Percentiles rank a stretch among this genome's conserved stretches.
phyloP scores from a whole-genome alignment of 2,888 invertebrate species.

The Carabus problematicus region DNA sequence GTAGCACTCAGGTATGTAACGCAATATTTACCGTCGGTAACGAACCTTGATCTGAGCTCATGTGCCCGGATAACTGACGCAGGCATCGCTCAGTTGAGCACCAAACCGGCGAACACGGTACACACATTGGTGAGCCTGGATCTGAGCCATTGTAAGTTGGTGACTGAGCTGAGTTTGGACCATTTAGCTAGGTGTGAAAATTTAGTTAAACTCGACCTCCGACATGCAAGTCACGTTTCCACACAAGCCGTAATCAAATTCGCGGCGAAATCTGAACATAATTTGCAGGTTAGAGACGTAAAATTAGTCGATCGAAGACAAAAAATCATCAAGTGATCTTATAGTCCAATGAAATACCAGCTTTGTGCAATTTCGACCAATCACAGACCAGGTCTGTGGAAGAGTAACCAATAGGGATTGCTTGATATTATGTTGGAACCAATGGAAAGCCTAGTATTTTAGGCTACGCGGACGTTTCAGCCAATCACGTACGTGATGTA shows the following conservation, averaged over 20 bases:
- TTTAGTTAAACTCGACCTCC: slow-evolving; percentile 75
- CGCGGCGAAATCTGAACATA: slow-evolving; percentile 80
- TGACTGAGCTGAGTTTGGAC: slow-evolving; percentile 83
- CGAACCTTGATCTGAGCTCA: slow-evolving; percentile 81
- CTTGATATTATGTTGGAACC: no score
- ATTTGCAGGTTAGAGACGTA: slow-evolving; percentile 80
- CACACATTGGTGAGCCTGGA: slow-evolving; percentile 75
- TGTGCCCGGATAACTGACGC: slow-evolving; percentile 90
- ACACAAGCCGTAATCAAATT: slow-evolving; percentile 85
- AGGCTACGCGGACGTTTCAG: no score
- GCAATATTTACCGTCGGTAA: slow-evolving; percentile 77
- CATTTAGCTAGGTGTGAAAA: slow-evolving; percentile 80
- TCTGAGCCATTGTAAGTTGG: slow-evolving; percentile 80
- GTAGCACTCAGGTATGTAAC: slow-evolving; percentile 80
- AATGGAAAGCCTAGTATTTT: no score
- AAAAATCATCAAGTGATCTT: slow-evolving; percentile 19
- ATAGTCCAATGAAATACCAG: no score
- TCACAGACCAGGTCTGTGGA: no score
- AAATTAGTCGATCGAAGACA: slow-evolving; percentile 72
- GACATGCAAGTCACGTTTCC: slow-evolving; percentile 81
- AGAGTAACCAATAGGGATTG: no score
- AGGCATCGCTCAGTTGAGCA: slow-evolving; percentile 85
- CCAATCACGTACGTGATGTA: no score
- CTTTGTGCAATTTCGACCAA: no score
- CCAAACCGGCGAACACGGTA: slow-evolving; percentile 74